Evolutionary conservation across 2,113 vertebrate species (phyloP), one percentile per base, ranked within the genome.

Genomic region (Thunnus maccoyii): DNA sequence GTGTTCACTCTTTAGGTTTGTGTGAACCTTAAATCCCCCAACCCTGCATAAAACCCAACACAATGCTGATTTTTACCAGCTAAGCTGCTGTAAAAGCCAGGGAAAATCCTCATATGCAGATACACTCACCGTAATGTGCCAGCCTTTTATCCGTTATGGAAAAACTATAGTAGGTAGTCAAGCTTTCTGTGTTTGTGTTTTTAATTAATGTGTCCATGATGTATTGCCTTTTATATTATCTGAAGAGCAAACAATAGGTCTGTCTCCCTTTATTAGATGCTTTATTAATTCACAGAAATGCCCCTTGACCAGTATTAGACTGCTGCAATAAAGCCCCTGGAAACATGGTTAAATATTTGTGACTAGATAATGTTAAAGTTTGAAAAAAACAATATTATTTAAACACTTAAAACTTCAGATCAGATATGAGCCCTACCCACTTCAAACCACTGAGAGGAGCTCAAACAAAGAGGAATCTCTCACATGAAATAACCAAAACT

Each of bases 11-110:
- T 61, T 70, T 65, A 74, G 4, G 18, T 76, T 83, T 22, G 64
- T 74, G 51, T 85, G 67, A 87, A 78, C 36, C 3, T 1, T 70
- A 85, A 81, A 89, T 76, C 66, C 68, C 9, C 54, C n/a, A 56
- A 7, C 16, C 12, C 2, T 77, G 17, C 64, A 77, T 84, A 52
- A 69, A 81, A 56, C 57, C 46, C 22, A n/a, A 52, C 13, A 67
- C 22, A 52, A 36, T 36, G 68, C n/a, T 78, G 48, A 71, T 69
- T 9, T 64, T 66, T 41, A 65, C 46, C 47, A 18, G 30, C 4
- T 83, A 67, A 68, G 77, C 60, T 75, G 71, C 50, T 65, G 48
- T 57, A 61, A 78, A 74, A 85, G 7, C 36, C 51, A 52, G 15
- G 58, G 15, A 18, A 82, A 77, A 74, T 65, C 72, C 60, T 68